Conservation (phyloP, 2,888 invertebrate genomes). For the Cenopis cana region DNA sequence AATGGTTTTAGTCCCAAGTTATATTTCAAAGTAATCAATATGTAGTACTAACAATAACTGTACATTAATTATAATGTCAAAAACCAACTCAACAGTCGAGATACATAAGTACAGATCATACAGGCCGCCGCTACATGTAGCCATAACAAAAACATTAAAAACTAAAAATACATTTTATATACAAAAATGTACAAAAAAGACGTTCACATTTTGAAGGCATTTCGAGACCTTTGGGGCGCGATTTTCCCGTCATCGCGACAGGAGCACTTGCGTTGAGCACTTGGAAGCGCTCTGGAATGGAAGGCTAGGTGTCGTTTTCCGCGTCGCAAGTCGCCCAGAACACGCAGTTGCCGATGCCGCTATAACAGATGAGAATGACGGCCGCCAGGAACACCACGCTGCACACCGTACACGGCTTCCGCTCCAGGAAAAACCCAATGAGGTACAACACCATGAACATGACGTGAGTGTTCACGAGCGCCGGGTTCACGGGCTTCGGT, state of each 20-base stretch:
- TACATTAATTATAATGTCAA: constrained; percentile 66
- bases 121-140: constrained; percentile 47
- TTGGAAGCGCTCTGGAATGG: constrained; percentile 59
- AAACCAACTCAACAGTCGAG: constrained; percentile 65
- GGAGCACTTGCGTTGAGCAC: constrained; percentile 73
- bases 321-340: constrained; percentile 94
- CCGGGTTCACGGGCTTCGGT: constrained; percentile 98
- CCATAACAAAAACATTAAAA: constrained; percentile 47
- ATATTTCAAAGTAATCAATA: constrained; percentile 56
- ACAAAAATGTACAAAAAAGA: constrained; percentile 69
- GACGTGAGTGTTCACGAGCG: constrained; percentile 97
- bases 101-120: constrained; percentile 72
- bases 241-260: constrained; percentile 54
- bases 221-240: constrained; percentile 47
- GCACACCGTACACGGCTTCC: constrained; percentile 98
- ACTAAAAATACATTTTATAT: constrained; percentile 63
- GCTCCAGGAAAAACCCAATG: constrained; percentile 97
- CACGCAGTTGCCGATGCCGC: constrained; percentile 97
- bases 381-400: constrained; percentile 97
- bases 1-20: constrained; percentile 52
- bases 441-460: constrained; percentile 99
- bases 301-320: constrained; percentile 83
- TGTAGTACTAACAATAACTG: constrained; percentile 66
- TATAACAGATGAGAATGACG: constrained; percentile 97
- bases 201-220: constrained; percentile 45